phyloP scores from a whole-genome alignment of 2,888 invertebrate genomes.

The Sthenelais limicola region DNA sequence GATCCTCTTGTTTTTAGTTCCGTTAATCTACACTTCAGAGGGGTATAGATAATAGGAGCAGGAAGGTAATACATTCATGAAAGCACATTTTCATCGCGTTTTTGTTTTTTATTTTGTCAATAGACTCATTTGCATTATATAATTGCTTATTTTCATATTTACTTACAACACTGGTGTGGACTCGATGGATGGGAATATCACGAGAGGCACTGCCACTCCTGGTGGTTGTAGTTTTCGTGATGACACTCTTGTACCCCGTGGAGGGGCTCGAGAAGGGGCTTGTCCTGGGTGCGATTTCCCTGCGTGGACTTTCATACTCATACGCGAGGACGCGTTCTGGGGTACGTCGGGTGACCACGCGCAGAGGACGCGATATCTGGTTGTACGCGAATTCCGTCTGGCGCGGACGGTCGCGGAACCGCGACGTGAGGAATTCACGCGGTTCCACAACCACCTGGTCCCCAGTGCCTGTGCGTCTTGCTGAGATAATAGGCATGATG shows the following conservation, averaged over 20 bases:
- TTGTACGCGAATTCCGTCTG: slow-evolving; percentile 15
- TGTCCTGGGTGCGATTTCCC: slow-evolving; percentile 3
- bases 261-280: slow-evolving; percentile 8
- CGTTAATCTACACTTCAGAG: too few species aligned
- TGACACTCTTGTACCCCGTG: background rate
- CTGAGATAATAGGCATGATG: slow-evolving; percentile 20
- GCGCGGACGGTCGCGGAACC: slow-evolving; percentile 20
- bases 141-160: too few species aligned
- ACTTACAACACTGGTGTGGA: too few species aligned
- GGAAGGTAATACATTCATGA: too few species aligned
- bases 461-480: background rate
- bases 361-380: slow-evolving; percentile 24
- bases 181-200: too few species aligned
- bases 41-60: too few species aligned
- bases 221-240: background rate
- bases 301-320: background rate
- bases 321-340: slow-evolving; percentile 8
- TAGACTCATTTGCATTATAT: too few species aligned
- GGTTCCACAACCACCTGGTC: slow-evolving; percentile 15
- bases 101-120: too few species aligned
- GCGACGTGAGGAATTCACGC: slow-evolving; percentile 23
- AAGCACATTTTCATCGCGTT: too few species aligned
- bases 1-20: too few species aligned
- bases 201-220: too few species aligned
- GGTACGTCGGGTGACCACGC: slow-evolving; percentile 27